These are phyloP conservation scores for Drosophila oshimai DNA, from an alignment of 1,140 invertebrate genomes.

Conservation along the genomic window DNA sequence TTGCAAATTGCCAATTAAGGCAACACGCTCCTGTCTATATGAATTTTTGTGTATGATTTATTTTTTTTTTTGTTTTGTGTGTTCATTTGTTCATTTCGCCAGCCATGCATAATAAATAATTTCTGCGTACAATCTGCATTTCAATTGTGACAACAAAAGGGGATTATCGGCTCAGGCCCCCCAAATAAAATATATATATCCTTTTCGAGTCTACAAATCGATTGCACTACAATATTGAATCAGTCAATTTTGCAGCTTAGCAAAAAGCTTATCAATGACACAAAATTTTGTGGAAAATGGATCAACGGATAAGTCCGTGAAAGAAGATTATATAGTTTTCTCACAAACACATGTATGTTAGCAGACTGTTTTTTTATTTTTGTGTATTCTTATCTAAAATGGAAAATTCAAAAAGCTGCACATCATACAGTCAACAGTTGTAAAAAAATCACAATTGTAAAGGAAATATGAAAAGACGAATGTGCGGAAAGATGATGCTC, in stretches of 20 bases:
- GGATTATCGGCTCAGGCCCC: constrained; percentile 13
- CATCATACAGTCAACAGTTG: constrained; percentile 27
- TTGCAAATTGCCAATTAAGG: constrained; percentile 38
- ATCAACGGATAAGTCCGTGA: constrained; percentile 7
- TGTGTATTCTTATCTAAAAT: neutral
- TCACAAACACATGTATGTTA: constrained; percentile 6
- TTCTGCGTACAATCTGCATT: constrained; percentile 11
- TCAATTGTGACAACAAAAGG: constrained; percentile 17
- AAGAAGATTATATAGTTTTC: constrained; percentile 12
- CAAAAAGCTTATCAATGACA: neutral
- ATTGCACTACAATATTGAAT: neutral
- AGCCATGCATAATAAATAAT: constrained; percentile 44
- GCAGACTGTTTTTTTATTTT: neutral
- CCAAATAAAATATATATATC: constrained; percentile 2
- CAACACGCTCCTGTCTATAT: neutral
- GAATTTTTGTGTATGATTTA: neutral
- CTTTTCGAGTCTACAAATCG: neutral
- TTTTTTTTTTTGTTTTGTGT: constrained; percentile 8
- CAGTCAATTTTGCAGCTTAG: constrained; percentile 1
- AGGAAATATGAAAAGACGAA: constrained; percentile 1
- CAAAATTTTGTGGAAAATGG: neutral
- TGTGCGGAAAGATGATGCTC: constrained; percentile 1
- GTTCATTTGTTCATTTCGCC: constrained; percentile 27
- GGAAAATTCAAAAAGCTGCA: constrained; percentile 1
- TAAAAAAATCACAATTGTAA: constrained; percentile 14